phyloP scores from a whole-genome alignment of 2,888 invertebrate species.

The Pediacus dermestoides region DNA sequence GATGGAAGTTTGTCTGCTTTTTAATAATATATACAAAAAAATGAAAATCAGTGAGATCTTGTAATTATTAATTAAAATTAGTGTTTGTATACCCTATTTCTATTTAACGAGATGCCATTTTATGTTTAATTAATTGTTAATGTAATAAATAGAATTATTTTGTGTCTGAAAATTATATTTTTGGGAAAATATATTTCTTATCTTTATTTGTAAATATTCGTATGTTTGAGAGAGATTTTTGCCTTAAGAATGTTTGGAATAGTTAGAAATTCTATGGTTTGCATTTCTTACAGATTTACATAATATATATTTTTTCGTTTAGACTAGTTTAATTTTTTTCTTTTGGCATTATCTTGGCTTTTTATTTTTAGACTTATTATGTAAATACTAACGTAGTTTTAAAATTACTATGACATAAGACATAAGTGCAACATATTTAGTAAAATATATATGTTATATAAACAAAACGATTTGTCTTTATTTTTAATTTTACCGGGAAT shows the following conservation, averaged over 20 bases:
- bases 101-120: slow-evolving; percentile 25
- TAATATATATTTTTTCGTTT: slow-evolving; percentile 21
- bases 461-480: too few relatives aligned
- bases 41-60: too few relatives aligned
- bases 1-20: too few relatives aligned
- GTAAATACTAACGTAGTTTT: slow-evolving; percentile 48
- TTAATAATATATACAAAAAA: too few relatives aligned
- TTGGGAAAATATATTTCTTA: slow-evolving; percentile 25
- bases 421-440: slow-evolving; percentile 1
- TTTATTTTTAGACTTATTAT: slow-evolving; percentile 23
- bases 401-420: slow-evolving; percentile 22
- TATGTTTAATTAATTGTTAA: slow-evolving; percentile 27
- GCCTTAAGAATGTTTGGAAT: too few relatives aligned
- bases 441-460: neutral
- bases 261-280: slow-evolving; percentile 14
- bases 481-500: too few relatives aligned
- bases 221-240: too few relatives aligned
- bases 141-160: slow-evolving; percentile 24
- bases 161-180: slow-evolving; percentile 18
- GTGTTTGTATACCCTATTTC: too few relatives aligned
- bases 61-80: too few relatives aligned
- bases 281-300: too few relatives aligned
- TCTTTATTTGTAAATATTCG: too few relatives aligned
- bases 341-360: slow-evolving; percentile 43
- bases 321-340: slow-evolving; percentile 25